Evolutionary conservation across 2,888 invertebrate species (phyloP).

Genomic region (Leucophora obtusa): DNA sequence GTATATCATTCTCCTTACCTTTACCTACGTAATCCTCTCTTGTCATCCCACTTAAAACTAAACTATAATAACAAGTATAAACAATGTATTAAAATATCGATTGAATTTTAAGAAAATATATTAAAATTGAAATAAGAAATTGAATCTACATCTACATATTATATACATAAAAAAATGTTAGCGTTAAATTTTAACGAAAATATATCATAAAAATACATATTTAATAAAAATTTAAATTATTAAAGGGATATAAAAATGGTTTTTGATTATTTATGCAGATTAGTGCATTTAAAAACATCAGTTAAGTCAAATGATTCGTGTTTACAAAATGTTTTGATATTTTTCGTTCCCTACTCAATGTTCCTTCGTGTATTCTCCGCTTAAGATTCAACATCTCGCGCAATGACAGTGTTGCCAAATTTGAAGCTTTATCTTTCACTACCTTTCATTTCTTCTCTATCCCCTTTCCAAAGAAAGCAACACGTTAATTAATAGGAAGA

Average conservation of each 20-base stretch:
- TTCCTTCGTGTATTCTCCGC: too few relatives aligned
- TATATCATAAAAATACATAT: constrained; percentile 34
- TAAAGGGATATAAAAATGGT: constrained; percentile 1
- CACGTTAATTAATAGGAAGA: too few relatives aligned
- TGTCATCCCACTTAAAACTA: not conserved
- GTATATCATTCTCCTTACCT: constrained; percentile 5
- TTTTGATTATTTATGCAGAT: too few relatives aligned
- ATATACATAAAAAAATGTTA: constrained; percentile 52
- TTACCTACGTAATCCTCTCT: not conserved
- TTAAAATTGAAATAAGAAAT: constrained; percentile 30
- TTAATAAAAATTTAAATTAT: constrained; percentile 56
- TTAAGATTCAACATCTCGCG: too few relatives aligned
- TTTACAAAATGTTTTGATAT: too few relatives aligned
- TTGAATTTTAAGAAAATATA: constrained; percentile 22
- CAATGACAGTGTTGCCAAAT: too few relatives aligned
- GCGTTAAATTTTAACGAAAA: constrained; percentile 56
- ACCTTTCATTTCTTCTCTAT: too few relatives aligned
- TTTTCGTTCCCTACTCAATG: too few relatives aligned
- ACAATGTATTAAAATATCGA: constrained; percentile 10
- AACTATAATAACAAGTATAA: not conserved
- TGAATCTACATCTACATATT: constrained; percentile 3
- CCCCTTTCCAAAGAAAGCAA: too few relatives aligned
- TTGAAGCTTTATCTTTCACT: too few relatives aligned
- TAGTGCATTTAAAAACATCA: too few relatives aligned
- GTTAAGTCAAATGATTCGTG: too few relatives aligned